Conservation (phyloP, 2,113 vertebrate species). For the Catharus minimus region DNA sequence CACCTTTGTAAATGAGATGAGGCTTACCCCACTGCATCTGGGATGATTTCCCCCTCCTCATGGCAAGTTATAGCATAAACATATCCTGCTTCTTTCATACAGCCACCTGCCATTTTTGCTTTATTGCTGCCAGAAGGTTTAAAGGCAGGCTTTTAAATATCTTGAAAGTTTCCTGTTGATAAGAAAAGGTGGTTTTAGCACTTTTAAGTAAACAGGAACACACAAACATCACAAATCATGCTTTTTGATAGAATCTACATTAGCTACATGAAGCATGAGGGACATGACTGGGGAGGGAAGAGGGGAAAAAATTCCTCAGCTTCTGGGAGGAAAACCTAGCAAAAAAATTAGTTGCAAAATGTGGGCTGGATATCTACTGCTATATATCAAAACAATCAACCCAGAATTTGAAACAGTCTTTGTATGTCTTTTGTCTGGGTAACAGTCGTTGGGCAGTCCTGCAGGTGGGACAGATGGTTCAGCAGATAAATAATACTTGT, state of each 20-base stretch:
- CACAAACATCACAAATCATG: conserved; percentile 70
- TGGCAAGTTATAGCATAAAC: conserved; percentile 58
- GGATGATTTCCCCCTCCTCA: background rate
- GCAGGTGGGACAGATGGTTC: background rate
- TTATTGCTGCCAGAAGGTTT: conserved; percentile 67
- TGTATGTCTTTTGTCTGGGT: background rate
- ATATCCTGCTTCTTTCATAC: conserved; percentile 62
- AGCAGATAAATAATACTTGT: background rate
- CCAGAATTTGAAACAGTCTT: background rate
- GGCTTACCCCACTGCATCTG: background rate
- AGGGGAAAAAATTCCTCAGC: background rate
- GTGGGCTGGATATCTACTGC: background rate
- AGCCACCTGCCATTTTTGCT: conserved; percentile 73
- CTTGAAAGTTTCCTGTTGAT: conserved; percentile 77
- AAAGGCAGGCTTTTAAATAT: conserved; percentile 75
- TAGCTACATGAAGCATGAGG: conserved; percentile 25
- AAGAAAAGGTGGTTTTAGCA: conserved; percentile 73
- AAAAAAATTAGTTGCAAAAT: conserved; percentile 7
- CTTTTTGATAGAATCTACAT: conserved; percentile 71
- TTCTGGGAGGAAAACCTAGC: background rate
- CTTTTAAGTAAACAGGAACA: conserved; percentile 71
- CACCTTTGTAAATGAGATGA: background rate
- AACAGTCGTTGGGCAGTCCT: background rate
- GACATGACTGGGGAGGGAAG: background rate
- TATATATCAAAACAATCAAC: background rate